Conservation (phyloP, 2,888 invertebrate genomes). For the Apamea sordens region DNA sequence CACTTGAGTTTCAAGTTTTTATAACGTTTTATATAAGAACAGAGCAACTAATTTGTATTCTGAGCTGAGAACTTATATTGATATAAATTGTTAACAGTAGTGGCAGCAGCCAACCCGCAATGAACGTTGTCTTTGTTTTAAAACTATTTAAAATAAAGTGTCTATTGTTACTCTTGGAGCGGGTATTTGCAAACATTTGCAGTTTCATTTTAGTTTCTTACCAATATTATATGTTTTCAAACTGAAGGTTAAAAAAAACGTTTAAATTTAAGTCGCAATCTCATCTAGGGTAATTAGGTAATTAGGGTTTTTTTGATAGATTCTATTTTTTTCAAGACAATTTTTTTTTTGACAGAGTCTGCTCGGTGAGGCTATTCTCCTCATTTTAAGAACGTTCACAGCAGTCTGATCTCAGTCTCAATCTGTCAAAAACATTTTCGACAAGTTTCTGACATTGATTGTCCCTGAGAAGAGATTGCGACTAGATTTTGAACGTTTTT, state of each 20-base stretch:
- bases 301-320: too few species aligned
- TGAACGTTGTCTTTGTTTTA: not conserved
- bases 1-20: constrained; percentile 26
- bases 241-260: not conserved
- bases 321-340: too few species aligned
- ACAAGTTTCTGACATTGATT: too few species aligned
- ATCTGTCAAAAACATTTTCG: too few species aligned
- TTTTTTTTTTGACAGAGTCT: too few species aligned
- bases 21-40: not conserved
- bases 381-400: too few species aligned
- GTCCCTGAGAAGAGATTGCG: too few species aligned
- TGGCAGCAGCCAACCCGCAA: not conserved
- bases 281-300: too few species aligned
- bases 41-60: constrained; percentile 40
- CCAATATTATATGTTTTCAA: not conserved
- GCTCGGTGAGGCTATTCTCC: too few species aligned
- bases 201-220: not conserved
- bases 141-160: constrained; percentile 6
- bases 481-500: too few species aligned
- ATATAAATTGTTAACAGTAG: constrained; percentile 19
- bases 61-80: constrained; percentile 31
- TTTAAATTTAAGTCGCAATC: too few species aligned
- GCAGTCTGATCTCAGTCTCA: too few species aligned
- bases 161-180: constrained; percentile 2
- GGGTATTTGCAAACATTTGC: not conserved